Evolutionary conservation across 53 echinoderm and acorn worm species (phyloP).

Genomic region (Arbacia lixula): DNA sequence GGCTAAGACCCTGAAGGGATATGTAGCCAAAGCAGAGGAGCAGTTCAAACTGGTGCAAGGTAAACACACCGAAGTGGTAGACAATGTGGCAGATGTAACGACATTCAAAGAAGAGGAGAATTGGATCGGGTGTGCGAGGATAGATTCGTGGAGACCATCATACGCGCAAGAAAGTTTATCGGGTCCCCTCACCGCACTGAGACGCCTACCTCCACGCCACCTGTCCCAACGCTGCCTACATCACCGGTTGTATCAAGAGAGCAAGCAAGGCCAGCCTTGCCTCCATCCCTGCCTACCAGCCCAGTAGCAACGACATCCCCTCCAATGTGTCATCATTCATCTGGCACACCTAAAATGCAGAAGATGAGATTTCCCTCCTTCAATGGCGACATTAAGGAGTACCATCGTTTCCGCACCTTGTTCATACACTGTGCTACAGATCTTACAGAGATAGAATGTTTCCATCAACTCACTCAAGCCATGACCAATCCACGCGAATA

Average conservation of each 20-base stretch:
- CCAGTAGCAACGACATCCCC: neutral
- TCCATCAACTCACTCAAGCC: slow-evolving; percentile 78
- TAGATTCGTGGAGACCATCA: neutral
- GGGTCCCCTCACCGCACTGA: neutral
- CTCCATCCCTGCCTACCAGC: neutral
- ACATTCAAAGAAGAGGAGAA: neutral
- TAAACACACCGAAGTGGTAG: slow-evolving; percentile 3
- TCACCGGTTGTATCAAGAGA: neutral
- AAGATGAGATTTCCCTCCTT: slow-evolving; percentile 76
- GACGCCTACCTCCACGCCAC: neutral
- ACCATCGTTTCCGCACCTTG: slow-evolving; percentile 58
- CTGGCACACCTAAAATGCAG: slow-evolving; percentile 61
- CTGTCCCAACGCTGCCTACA: neutral
- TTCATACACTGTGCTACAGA: slow-evolving; percentile 62
- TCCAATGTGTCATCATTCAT: neutral
- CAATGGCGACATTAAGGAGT: slow-evolving; percentile 70
- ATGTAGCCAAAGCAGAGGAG: slow-evolving; percentile 19
- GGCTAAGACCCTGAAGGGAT: slow-evolving; percentile 1
- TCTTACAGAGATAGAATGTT: slow-evolving; percentile 76
- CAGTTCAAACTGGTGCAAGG: slow-evolving; percentile 8
- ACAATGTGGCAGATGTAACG: neutral
- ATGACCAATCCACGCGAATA: slow-evolving; percentile 65
- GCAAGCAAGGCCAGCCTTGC: neutral
- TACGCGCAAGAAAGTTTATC: neutral
- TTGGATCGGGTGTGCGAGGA: slow-evolving; percentile 30